Conservation (phyloP, 2,888 invertebrate genomes). For the Fragum sueziense region DNA sequence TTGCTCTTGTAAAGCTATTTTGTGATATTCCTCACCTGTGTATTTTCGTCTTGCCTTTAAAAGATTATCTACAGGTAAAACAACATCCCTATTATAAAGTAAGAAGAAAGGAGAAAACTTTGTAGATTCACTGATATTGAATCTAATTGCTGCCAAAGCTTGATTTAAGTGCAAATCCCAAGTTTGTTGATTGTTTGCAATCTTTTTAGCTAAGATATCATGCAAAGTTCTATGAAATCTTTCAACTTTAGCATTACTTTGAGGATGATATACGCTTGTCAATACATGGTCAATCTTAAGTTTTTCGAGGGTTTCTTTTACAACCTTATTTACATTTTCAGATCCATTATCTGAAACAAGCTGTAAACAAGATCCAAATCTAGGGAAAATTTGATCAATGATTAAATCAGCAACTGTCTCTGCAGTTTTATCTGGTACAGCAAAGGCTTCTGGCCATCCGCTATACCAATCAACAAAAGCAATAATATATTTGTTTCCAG, state of each 20-base stretch:
- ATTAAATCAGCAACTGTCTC: slow-evolving; percentile 33
- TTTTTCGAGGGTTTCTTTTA: background rate
- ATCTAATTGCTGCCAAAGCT: slow-evolving; percentile 47
- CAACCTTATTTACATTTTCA: background rate
- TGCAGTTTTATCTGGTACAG: slow-evolving; percentile 35
- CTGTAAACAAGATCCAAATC: slow-evolving; percentile 28
- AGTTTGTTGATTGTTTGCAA: background rate
- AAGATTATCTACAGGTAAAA: slow-evolving; percentile 55
- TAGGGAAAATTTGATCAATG: slow-evolving; percentile 25
- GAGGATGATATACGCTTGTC: background rate
- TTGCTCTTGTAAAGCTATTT: slow-evolving; percentile 45
- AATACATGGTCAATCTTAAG: background rate
- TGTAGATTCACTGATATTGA: slow-evolving; percentile 43
- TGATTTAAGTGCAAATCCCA: slow-evolving; percentile 51
- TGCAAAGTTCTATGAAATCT: background rate
- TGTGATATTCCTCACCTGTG: slow-evolving; percentile 4
- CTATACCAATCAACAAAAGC: slow-evolving; percentile 31
- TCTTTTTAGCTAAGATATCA: background rate
- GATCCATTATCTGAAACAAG: background rate
- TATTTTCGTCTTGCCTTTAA: slow-evolving; percentile 13
- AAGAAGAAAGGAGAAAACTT: slow-evolving; percentile 47
- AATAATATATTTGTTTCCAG: slow-evolving; percentile 49
- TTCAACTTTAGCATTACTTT: background rate
- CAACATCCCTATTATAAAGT: slow-evolving; percentile 50
- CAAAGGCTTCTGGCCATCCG: slow-evolving; percentile 37